Evolutionary conservation across 1,140 invertebrate species (phyloP).

Genomic region (Bombus vancouverensis): DNA sequence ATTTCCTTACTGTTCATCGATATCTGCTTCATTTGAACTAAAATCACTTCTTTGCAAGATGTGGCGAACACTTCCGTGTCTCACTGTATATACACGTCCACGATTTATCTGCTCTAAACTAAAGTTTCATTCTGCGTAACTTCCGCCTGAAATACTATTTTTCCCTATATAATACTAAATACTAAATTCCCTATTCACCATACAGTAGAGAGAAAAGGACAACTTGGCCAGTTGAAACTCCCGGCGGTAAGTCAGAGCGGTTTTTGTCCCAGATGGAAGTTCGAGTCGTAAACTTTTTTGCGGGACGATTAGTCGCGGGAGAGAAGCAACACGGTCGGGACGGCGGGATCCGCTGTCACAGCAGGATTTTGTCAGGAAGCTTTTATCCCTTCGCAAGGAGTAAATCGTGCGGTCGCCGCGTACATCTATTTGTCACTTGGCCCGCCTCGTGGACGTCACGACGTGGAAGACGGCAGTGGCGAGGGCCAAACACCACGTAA

Average conservation of each 20-base stretch:
- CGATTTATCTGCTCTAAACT: too few species aligned
- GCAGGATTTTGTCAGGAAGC: conserved; percentile 68
- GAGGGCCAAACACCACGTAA: conserved; percentile 58
- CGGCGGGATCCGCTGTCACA: conserved; percentile 57
- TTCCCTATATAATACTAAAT: too few species aligned
- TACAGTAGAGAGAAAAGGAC: too few species aligned
- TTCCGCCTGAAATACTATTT: too few species aligned
- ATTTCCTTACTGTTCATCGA: too few species aligned
- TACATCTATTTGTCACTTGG: conserved; percentile 73
- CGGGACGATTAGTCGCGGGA: conserved; percentile 51
- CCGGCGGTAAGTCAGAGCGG: neutral
- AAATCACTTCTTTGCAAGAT: too few species aligned
- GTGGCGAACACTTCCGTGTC: too few species aligned
- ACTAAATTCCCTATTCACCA: neutral
- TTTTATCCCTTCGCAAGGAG: conserved; percentile 65
- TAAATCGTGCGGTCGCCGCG: conserved; percentile 64
- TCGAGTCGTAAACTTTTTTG: conserved; percentile 23
- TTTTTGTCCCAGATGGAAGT: conserved; percentile 1
- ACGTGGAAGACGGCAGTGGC: conserved; percentile 32
- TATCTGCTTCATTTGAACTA: too few species aligned
- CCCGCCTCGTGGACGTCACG: conserved; percentile 58
- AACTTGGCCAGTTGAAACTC: neutral
- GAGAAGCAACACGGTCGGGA: conserved; percentile 50
- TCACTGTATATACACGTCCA: too few species aligned
- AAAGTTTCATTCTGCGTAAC: neutral